Evolutionary conservation across 2,797 vertebrate species (phyloP), one percentile per base, ranked within the genome.

Genomic region (Rhinichthys osculus): DNA sequence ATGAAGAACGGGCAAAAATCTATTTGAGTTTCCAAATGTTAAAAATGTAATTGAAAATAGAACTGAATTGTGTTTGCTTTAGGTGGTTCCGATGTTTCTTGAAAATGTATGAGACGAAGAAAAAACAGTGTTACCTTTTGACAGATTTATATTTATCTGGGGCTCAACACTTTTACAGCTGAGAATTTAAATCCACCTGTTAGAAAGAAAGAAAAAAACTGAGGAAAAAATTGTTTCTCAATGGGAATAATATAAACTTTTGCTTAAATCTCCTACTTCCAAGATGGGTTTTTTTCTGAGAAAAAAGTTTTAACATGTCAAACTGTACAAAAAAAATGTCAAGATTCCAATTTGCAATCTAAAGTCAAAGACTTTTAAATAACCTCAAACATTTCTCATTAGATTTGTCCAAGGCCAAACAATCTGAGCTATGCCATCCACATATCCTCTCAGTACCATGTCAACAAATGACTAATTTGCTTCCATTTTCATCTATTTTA

Each of bases 401-500:
- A 19, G 38, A 79, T 64, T 62, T 64, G 64, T 21, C 16, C 77
- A 64, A 66, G 14, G 59, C 40, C 77, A 47, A 66, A 79, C 44
- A 16, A 66, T 66, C 57, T 27, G n/a, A 64, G 57, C 9, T 66
- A 62, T 6, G 14, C 59, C 38, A 59, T 66, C 59, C 40, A 21
- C 38, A 66, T 44, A 40, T 57, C 33, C 13, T 38, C 19, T 23
- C 57, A 33, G 14, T 33, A n/a, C 27, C 50, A 7, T 47, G 23
- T 59, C 76, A 59, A 78, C 35, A 62, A 42, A 27, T 62, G 0
- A 62, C 35, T 42, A 16, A 78, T 59, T 40, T 44, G 2, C 4
- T 79, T 66, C 16, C 40, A 66, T 30, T 30, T 78, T 27, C 23
- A 42, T 64, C 40, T 66, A 40, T 47, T 72, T 72, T 47, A 47